These are phyloP conservation scores for Hippocampus barbouri DNA, from an alignment of 2,113 vertebrate species.

Conservation along the genomic window DNA sequence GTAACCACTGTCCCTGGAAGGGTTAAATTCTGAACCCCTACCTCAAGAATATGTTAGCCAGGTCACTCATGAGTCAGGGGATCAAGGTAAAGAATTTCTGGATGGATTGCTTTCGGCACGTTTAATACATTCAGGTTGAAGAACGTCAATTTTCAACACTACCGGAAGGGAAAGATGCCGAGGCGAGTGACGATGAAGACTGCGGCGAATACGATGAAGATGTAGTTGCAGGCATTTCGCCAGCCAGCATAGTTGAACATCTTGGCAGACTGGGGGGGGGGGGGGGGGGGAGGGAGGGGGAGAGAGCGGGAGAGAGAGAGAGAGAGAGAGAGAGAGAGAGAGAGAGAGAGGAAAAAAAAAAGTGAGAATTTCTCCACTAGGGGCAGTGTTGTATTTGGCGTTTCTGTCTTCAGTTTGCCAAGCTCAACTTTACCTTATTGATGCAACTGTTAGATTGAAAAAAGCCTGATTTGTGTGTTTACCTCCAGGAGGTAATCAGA, in stretches of 20 bases:
- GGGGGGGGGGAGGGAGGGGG: background rate
- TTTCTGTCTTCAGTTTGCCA: background rate
- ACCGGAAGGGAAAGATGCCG: conserved; percentile 92
- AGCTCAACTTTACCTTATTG: background rate
- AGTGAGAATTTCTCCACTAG: conserved; percentile 28
- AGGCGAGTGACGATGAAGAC: conserved; percentile 89
- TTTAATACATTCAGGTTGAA: no score
- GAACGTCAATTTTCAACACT: conserved; percentile 13
- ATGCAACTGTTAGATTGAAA: background rate
- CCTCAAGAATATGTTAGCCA: no score
- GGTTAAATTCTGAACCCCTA: no score
- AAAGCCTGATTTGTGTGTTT: conserved; percentile 8
- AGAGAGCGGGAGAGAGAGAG: background rate
- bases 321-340: background rate
- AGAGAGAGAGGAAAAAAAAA: no score
- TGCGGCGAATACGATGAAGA: conserved; percentile 88
- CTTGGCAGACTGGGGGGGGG: conserved; percentile 83
- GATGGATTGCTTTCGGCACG: no score
- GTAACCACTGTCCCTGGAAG: no score
- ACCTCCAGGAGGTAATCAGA: conserved; percentile 93
- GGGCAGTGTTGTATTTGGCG: conserved; percentile 36
- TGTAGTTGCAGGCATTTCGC: conserved; percentile 88
- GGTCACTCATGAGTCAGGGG: no score
- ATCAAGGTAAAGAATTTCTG: no score
- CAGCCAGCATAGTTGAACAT: conserved; percentile 98